Evolutionary conservation across 2,113 vertebrate genomes (phyloP), one percentile per base, ranked within the genome.

Genomic region (Reinhardtius hippoglossoides): DNA sequence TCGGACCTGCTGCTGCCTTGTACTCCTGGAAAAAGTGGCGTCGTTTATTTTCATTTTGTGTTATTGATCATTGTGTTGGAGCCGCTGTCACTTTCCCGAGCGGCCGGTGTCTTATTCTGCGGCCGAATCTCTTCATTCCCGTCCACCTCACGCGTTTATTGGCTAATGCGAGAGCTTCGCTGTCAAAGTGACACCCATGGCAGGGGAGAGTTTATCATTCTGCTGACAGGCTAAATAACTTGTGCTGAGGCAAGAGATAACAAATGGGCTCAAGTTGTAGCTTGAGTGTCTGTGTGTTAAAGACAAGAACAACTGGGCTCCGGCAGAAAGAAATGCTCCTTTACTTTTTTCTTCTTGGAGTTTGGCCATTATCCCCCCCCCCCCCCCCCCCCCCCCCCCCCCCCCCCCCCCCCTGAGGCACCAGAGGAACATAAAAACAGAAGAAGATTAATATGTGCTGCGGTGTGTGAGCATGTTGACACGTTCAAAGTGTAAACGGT

Each of bases 161-260:
- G 83, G 89, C 83, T 82, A 87, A 89, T 46, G 67, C 20, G 55
- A 66, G 70, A 83, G 87, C 77, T 5, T 52, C 31, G 79, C 75
- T 87, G 78, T 82, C 71, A 37, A 76, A 82, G 81, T 90, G 83
- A 90, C 90, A 90, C 91, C 88, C 82, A 67, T 70, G 84, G 89
- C 90, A 81, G 68, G 67, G 72, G 83, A 90, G 89, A 91, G 89
- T 90, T 93, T 92, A 94, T 93, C 92, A 91, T 89, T 90, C 87
- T 91, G 92, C 91, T 91, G 91, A 94, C 94, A 94, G 86, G 90
- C 88, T 92, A 92, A 93, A 94, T 93, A 92, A 90, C 91, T 92
- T 84, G 89, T 83, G 88, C 80, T 67, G 88, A 80, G 31, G 89
- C 85, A 94, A 94, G 91, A 91, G 87, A 94, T 91, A 93, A 93